A percentile compares a stretch with the other conserved stretches of the same genome.
These are phyloP conservation scores for Ellobius talpinus DNA, from an alignment of 2,113 vertebrate genomes.

Conservation along the genomic window DNA sequence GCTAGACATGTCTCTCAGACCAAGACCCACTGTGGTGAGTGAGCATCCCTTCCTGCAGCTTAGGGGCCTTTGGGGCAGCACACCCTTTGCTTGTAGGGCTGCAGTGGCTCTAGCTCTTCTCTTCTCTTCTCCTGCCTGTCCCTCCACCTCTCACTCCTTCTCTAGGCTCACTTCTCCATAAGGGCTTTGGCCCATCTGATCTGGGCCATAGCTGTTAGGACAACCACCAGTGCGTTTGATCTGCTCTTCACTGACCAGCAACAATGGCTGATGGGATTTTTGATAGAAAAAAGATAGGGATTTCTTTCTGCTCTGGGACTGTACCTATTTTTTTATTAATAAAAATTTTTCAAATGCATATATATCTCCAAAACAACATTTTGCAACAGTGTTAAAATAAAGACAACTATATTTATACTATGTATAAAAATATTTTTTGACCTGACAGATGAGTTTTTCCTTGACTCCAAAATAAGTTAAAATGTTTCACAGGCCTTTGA, in stretches of 20 bases:
- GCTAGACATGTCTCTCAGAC: neutral
- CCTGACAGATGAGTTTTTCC: neutral
- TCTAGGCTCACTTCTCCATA: neutral
- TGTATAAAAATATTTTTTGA: neutral
- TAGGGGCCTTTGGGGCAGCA: neutral
- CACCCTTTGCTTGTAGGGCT: neutral
- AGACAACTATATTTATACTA: neutral
- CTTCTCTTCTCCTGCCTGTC: neutral
- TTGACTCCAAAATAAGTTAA: constrained; percentile 41
- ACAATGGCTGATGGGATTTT: neutral
- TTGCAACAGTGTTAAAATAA: neutral
- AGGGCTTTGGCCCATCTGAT: neutral
- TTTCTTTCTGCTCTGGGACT: too few relatives aligned
- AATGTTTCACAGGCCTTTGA: neutral
- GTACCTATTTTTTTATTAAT: too few relatives aligned
- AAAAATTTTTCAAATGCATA: too few relatives aligned
- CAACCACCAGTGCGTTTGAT: neutral
- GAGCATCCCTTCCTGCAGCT: neutral
- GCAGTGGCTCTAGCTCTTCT: neutral
- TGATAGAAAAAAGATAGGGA: neutral
- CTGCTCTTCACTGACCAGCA: neutral
- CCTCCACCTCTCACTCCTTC: too few relatives aligned
- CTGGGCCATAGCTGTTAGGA: neutral
- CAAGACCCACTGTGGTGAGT: neutral
- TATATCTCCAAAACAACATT: neutral